Percentiles rank a stretch among this genome's conserved stretches.
phyloP scores from a whole-genome alignment of 2,888 invertebrate species.

The Trissoscelio sp. region DNA sequence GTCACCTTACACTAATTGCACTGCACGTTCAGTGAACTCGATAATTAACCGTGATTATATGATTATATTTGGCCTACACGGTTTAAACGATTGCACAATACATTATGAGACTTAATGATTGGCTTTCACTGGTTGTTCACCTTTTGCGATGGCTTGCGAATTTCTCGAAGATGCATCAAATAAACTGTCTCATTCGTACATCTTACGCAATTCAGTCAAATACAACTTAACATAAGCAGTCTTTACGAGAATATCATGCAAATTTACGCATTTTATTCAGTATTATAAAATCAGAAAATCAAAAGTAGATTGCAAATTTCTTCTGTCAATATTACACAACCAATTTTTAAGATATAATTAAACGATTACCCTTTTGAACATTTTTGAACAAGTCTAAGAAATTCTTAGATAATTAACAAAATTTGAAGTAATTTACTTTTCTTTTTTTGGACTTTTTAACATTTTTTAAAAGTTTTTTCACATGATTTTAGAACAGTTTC shows the following conservation, averaged over 20 bases:
- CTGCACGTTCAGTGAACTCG: constrained; percentile 27
- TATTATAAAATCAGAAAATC: background rate
- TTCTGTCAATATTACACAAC: too few relatives aligned
- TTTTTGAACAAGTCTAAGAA: too few relatives aligned
- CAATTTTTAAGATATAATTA: too few relatives aligned
- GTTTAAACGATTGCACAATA: constrained; percentile 44
- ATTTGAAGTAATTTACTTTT: too few relatives aligned
- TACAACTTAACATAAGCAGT: constrained; percentile 4
- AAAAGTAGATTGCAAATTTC: background rate
- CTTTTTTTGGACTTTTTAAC: too few relatives aligned
- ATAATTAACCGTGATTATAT: constrained; percentile 50
- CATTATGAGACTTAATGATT: constrained; percentile 73
- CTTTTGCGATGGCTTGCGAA: constrained; percentile 72
- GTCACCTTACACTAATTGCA: constrained; percentile 50
- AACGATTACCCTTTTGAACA: too few relatives aligned
- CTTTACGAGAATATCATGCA: constrained; percentile 7
- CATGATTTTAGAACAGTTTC: too few relatives aligned
- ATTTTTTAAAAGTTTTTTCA: too few relatives aligned
- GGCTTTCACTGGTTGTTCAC: constrained; percentile 81
- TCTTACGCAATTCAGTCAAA: constrained; percentile 7
- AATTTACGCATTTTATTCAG: background rate
- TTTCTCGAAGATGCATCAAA: constrained; percentile 58
- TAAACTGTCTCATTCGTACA: constrained; percentile 57
- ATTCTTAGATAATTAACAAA: too few relatives aligned
- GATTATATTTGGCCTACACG: constrained; percentile 57